A percentile compares a stretch with the other conserved stretches of the same genome.
phyloP scores from a whole-genome alignment of 2,888 invertebrate genomes.

The Oxyscelio sp. region DNA sequence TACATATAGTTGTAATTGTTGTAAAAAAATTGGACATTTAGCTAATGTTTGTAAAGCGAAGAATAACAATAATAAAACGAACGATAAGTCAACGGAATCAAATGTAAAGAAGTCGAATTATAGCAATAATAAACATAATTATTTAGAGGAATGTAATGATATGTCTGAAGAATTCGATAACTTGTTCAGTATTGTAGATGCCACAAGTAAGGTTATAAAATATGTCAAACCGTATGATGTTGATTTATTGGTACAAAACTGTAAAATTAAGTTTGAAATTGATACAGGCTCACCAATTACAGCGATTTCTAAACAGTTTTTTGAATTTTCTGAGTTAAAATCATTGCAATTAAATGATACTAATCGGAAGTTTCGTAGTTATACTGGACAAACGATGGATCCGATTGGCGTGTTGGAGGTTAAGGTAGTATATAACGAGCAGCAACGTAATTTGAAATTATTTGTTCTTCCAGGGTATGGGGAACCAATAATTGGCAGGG shows the following conservation, averaged over 20 bases:
- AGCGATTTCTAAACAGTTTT: conserved; percentile 45
- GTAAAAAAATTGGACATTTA: conserved; percentile 22
- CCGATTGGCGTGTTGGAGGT: conserved; percentile 37
- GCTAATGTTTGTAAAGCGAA: conserved; percentile 14
- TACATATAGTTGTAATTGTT: conserved; percentile 3
- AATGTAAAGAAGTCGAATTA: background rate
- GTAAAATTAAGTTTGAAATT: conserved; percentile 32
- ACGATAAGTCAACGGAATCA: background rate
- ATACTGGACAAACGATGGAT: conserved; percentile 43
- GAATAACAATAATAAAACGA: background rate
- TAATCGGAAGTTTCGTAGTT: conserved; percentile 32
- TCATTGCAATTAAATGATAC: background rate
- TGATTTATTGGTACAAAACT: conserved; percentile 20
- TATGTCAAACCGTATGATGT: conserved; percentile 37
- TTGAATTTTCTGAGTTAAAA: conserved; percentile 14
- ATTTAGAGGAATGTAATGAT: background rate
- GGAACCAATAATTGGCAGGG: conserved; percentile 35
- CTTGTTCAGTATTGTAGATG: conserved; percentile 23
- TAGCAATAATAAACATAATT: conserved; percentile 13
- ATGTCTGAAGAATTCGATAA: conserved; percentile 12
- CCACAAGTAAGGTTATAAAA: conserved; percentile 5
- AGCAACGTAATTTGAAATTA: background rate
- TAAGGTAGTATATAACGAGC: background rate
- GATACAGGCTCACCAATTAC: conserved; percentile 61
- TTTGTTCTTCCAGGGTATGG: conserved; percentile 35